A percentile compares a stretch with the other conserved stretches of the same genome.
Conservation (phyloP, 2,113 vertebrate genomes). For the Gallinago undulata region DNA sequence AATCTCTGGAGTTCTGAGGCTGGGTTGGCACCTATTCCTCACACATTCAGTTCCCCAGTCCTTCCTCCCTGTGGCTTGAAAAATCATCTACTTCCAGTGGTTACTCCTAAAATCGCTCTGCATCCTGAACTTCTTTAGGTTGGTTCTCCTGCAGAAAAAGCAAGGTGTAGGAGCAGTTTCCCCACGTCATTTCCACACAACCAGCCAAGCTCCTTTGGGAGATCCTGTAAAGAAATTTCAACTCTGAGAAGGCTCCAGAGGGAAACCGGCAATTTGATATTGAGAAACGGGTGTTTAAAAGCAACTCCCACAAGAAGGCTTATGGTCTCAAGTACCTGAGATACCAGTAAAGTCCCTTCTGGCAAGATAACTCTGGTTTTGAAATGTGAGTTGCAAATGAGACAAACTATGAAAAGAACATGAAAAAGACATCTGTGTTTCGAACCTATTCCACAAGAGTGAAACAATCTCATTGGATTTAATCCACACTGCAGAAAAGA, state of each 20-base stretch:
- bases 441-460: background rate
- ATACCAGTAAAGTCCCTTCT: background rate
- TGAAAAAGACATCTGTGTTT: background rate
- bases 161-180: background rate
- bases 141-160: background rate
- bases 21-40: background rate
- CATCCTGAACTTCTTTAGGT: background rate
- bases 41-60: background rate
- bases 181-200: accelerated
- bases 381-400: background rate
- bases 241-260: background rate
- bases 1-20: background rate
- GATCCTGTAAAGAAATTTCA: background rate
- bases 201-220: background rate
- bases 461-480: background rate
- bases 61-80: background rate
- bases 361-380: background rate
- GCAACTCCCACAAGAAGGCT: accelerated
- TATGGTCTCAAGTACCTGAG: background rate
- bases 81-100: background rate
- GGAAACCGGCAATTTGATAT: background rate
- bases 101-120: background rate
- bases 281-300: background rate
- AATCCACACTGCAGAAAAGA: background rate
- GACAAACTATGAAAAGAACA: background rate